These are phyloP conservation scores for Thymallus thymallus DNA, from an alignment of 2,113 vertebrate genomes.

Conservation along the genomic window DNA sequence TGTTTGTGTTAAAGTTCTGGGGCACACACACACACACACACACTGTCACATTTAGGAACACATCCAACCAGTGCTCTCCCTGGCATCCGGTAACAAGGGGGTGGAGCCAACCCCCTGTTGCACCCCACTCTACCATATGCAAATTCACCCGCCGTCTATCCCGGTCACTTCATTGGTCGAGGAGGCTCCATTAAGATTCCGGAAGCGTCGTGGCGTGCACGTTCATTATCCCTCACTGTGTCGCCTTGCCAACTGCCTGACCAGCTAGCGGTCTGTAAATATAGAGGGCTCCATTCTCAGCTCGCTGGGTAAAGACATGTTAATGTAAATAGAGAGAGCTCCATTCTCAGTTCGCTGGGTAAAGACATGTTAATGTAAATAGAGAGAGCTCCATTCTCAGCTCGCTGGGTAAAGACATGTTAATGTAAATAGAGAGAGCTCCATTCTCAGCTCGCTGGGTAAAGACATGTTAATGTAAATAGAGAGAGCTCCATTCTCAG, in stretches of 20 bases:
- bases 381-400: not conserved
- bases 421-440: too few relatives aligned
- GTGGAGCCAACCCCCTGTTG: not conserved
- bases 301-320: too few relatives aligned
- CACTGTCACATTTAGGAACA: too few relatives aligned
- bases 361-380: too few relatives aligned
- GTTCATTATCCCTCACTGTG: constrained; percentile 1
- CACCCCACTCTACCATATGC: not conserved
- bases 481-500: not conserved
- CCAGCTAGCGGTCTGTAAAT: not conserved
- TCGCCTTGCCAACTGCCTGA: constrained; percentile 8
- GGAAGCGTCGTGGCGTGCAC: not conserved
- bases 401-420: too few relatives aligned
- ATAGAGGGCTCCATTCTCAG: not conserved
- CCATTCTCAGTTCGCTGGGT: too few relatives aligned
- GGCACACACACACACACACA: too few relatives aligned
- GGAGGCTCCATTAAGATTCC: not conserved
- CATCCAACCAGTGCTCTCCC: not conserved
- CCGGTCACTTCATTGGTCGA: not conserved
- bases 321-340: too few relatives aligned
- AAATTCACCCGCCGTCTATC: not conserved
- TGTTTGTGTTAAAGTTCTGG: too few relatives aligned
- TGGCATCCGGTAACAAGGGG: not conserved
- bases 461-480: too few relatives aligned
- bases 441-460: too few relatives aligned